Evolutionary conservation across 2,888 invertebrate genomes (phyloP).

Genomic region (Amphipyra tragopoginis): DNA sequence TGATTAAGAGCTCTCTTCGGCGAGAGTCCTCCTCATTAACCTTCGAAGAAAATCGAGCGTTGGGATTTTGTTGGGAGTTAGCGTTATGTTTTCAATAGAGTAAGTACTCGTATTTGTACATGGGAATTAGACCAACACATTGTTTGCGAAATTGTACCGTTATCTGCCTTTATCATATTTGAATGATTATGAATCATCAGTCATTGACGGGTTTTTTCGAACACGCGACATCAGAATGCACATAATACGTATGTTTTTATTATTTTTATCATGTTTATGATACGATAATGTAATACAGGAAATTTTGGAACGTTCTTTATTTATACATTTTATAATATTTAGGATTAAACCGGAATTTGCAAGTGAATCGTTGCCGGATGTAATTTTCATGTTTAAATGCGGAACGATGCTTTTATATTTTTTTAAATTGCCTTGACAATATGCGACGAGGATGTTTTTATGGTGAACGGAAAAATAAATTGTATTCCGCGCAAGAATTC

Average conservation of each 20-base stretch:
- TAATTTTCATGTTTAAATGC: background rate
- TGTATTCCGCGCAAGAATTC: too few relatives aligned
- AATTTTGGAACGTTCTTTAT: slow-evolving; percentile 11
- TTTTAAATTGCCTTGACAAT: too few relatives aligned
- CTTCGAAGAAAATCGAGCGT: too few relatives aligned
- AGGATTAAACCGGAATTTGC: slow-evolving; percentile 3
- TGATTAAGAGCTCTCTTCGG: too few relatives aligned
- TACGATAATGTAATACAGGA: slow-evolving; percentile 11
- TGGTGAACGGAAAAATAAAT: too few relatives aligned
- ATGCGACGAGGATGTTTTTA: too few relatives aligned
- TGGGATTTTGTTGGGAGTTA: too few relatives aligned
- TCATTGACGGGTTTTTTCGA: slow-evolving; percentile 10
- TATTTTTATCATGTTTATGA: slow-evolving; percentile 30
- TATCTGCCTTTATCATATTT: slow-evolving; percentile 9
- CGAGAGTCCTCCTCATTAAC: too few relatives aligned
- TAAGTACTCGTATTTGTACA: background rate
- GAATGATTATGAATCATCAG: slow-evolving; percentile 35
- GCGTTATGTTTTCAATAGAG: too few relatives aligned
- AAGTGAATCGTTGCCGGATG: slow-evolving; percentile 21
- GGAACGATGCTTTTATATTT: too few relatives aligned
- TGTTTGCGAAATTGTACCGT: background rate
- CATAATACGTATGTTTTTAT: slow-evolving; percentile 11
- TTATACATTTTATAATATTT: slow-evolving; percentile 10
- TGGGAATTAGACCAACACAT: background rate
- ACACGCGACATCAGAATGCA: slow-evolving; percentile 26